Evolutionary conservation across 1,140 invertebrate species (phyloP), one percentile per base, ranked within the genome.

Genomic region (Oreohelix idahoensis): DNA sequence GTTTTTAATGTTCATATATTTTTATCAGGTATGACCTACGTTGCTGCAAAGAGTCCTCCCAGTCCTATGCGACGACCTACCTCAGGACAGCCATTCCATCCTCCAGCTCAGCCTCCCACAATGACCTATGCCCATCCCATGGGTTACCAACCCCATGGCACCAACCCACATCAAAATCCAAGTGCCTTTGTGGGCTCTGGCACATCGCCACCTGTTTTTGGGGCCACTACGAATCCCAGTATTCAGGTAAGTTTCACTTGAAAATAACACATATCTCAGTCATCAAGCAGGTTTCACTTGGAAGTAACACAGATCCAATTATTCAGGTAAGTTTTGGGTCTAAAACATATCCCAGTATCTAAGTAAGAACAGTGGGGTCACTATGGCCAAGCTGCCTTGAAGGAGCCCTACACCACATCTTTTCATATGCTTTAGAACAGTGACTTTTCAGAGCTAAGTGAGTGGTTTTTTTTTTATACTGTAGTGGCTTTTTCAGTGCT

Each of bases 1-100:
- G n/a, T 53, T 69, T 39, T 13, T 45, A 23, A 70, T 73, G 20
- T 35, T 45, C 5, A 45, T 8, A 8, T 45, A 45, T 35, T 53
- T 53, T 26, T 78, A 51, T 26, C 79, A 86, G 86, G 84, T 70
- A 53, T 84, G 70, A 85, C 84, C 0, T 87, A 82, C 26, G 83
- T 86, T 69, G 83, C 83, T 51, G 86, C 86, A 58, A 87, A 87
- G 66, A 94, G 93, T 92, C 94, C 95, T 36, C 94, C 93, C 53
- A 93, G 93, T 90, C 95, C 94, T 85, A 94, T 95, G 90, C 95
- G 95, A 92, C 95, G 96, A 88, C 97, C 94, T 93, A 96, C 51
- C 95, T 69, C 95, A 96, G 91, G 92, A 94, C 83, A 90, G 90
- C 85, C 87, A 85, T 84, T 88, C 88, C 81, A 87, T 83, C 74